Percentiles rank a stretch among this genome's conserved stretches.
phyloP scores from a whole-genome alignment of 2,888 invertebrate genomes.

The Dioctria linearis region DNA sequence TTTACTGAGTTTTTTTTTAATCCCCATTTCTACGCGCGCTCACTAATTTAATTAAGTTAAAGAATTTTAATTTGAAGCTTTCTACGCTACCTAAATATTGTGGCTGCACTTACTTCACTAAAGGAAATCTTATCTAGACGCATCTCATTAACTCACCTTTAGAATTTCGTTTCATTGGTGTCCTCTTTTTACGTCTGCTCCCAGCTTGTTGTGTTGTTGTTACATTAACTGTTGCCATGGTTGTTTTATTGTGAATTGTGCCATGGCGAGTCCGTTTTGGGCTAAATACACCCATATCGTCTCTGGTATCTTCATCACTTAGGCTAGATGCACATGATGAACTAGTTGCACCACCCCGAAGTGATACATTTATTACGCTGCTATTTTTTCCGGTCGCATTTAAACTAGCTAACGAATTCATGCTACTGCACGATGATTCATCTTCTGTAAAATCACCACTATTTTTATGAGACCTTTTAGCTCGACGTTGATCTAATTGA shows the following conservation, averaged over 20 bases:
- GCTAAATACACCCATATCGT: conserved; percentile 58
- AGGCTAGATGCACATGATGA: conserved; percentile 45
- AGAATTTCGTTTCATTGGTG: conserved; percentile 53
- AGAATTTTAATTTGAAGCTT: not conserved
- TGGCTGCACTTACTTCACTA: not conserved
- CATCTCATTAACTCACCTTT: conserved; percentile 58
- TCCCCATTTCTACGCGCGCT: not conserved
- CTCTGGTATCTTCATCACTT: conserved; percentile 59
- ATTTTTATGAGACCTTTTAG: conserved; percentile 57
- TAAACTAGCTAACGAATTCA: conserved; percentile 60
- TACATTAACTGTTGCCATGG: not conserved
- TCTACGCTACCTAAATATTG: conserved; percentile 5
- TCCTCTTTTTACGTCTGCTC: conserved; percentile 54
- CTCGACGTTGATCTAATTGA: conserved; percentile 54
- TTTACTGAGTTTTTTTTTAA: not conserved
- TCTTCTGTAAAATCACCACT: conserved; percentile 58
- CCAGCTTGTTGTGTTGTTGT: not conserved
- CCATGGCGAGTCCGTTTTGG: conserved; percentile 63
- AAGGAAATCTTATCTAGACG: conserved; percentile 45
- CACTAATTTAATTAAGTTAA: not conserved
- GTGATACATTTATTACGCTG: conserved; percentile 48
- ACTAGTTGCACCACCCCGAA: conserved; percentile 25
- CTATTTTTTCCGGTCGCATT: conserved; percentile 39
- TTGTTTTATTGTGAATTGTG: not conserved
- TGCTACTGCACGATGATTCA: conserved; percentile 61